Evolutionary conservation across 2,888 invertebrate species (phyloP), one percentile per base, ranked within the genome.

Genomic region (Microctonus hyperodae): DNA sequence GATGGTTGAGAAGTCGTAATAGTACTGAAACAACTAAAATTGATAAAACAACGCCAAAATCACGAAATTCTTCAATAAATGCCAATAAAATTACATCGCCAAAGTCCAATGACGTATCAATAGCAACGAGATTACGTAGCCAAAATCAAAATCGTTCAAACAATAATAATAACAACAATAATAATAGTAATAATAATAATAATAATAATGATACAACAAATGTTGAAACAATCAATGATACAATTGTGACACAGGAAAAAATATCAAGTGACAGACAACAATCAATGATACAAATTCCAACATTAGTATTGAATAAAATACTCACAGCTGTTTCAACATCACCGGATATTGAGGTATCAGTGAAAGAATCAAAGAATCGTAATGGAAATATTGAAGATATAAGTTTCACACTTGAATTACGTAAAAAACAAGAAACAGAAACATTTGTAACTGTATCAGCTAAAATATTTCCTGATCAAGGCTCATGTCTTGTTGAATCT

Each of bases 381-480:
- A 76, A 68, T 57, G 70, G 69, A 10, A 81, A 81, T 58, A 74
- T 73, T 0, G 83, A 83, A 56, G 84, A 84, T 64, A 83, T 83
- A 35, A 84, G 83, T 65, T 84, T 83, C 64, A 83, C 81, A 0
- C 78, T 84, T 25, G 83, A 83, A 68, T 68, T 83, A 3, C 76
- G 80, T 22, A 81, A 80, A 53, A 83, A 82, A 51, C 73, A 78
- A 40, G 72, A 75, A 4, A 73, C 72, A 6, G 66, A 74, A 9
- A 57, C 70, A 25, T n/a, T 69, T 10, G 37, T 74, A 1, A 81
- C 78, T 0, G 82, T 80, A 10, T 74, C 80, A 40, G 84, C 84
- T 0, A 80, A 78, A 63, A 82, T 84, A 28, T 83, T 83, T 68
- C 84, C 84, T 2, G 83, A 84, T 70, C 82, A 82, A 55, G 83